Percentiles rank a stretch among this genome's conserved stretches.
These are phyloP conservation scores for Sebastiscus albofasciatus DNA, from an alignment of 2,797 vertebrate species.

Conservation along the genomic window DNA sequence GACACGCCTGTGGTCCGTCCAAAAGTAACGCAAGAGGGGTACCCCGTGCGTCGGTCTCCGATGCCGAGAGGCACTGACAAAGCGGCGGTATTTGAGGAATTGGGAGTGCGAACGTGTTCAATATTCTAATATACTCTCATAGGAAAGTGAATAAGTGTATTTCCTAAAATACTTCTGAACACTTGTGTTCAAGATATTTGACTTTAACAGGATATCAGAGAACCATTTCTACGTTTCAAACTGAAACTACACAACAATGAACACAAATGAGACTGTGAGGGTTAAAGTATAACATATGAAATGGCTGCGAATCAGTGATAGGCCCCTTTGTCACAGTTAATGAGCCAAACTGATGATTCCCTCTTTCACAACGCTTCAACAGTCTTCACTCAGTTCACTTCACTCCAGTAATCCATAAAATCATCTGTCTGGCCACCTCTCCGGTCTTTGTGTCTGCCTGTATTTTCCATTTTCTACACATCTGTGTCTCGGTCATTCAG, in stretches of 20 bases:
- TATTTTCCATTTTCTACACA: conserved; percentile 66
- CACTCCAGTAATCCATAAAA: conserved; percentile 68
- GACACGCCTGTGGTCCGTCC: too few relatives aligned
- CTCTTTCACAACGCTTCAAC: conserved; percentile 50
- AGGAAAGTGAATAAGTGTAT: background rate
- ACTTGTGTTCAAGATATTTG: background rate
- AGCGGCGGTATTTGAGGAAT: too few relatives aligned
- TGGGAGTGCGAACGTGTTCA: too few relatives aligned
- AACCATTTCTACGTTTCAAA: background rate
- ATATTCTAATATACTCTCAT: background rate
- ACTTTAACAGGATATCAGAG: background rate
- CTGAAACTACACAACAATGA: background rate
- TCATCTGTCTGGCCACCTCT: conserved; percentile 40
- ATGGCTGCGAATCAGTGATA: conserved; percentile 38
- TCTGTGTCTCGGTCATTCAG: conserved; percentile 58
- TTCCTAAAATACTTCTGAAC: background rate
- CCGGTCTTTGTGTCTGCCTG: conserved; percentile 44
- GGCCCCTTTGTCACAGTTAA: conserved; percentile 48
- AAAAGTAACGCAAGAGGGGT: too few relatives aligned
- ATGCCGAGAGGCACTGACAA: too few relatives aligned
- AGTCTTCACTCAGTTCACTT: conserved; percentile 49
- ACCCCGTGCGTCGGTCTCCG: too few relatives aligned
- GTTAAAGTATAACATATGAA: conserved; percentile 32
- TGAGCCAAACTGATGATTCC: conserved; percentile 55
- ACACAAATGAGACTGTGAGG: background rate